phyloP scores from a whole-genome alignment of 2,888 invertebrate species.

The Sympetrum striolatum region DNA sequence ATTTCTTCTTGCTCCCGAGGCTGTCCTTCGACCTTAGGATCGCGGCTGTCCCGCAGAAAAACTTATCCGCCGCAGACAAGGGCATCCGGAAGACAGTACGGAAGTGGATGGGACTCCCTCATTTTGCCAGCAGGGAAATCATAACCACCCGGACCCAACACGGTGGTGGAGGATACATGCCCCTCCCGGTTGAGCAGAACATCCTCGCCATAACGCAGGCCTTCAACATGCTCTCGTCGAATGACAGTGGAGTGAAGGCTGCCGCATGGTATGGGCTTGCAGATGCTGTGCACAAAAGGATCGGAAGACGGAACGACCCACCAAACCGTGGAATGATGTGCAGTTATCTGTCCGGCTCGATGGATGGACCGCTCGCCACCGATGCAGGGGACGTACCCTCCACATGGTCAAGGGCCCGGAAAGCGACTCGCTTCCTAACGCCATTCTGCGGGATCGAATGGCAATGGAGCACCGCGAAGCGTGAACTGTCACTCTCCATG shows the following conservation, averaged over 20 bases:
- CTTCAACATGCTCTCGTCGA: slow-evolving; percentile 42
- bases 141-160: background rate
- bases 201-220: slow-evolving; percentile 17
- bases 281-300: background rate
- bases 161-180: slow-evolving; percentile 24
- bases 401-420: no score
- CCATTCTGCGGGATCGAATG: no score
- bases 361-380: no score
- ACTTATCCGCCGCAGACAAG: background rate
- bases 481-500: no score
- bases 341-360: background rate
- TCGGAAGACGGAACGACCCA: background rate
- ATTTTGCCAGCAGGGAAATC: background rate
- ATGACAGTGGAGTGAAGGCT: background rate
- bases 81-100: background rate
- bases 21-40: background rate
- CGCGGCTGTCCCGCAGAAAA: background rate
- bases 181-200: background rate
- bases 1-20: slow-evolving; percentile 49
- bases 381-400: no score
- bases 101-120: background rate
- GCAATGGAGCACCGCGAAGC: no score
- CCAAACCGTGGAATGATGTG: background rate
- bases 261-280: background rate
- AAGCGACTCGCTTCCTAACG: no score